Evolutionary conservation across 1,140 invertebrate species (phyloP), one percentile per base, ranked within the genome.

Genomic region (Manduca sexta): DNA sequence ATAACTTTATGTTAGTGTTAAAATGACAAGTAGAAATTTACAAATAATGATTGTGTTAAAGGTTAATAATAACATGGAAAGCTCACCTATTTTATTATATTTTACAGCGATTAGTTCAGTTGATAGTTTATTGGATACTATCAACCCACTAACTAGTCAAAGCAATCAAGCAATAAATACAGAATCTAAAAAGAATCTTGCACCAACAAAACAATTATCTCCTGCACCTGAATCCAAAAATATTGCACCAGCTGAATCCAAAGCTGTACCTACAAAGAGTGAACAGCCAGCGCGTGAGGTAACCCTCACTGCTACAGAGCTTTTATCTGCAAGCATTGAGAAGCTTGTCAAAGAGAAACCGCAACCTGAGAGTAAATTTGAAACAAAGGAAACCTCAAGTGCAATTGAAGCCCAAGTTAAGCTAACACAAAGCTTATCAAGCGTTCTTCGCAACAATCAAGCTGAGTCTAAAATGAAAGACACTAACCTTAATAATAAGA

Each of bases 401-500:
- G 71, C 74, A 45, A 76, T 64, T 48, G 71, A 77, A 57, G 78
- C 78, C n/a, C 79, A 84, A 66, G 71, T 60, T 15, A 84, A 84
- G 57, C 60, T 82, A 50, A 72, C 75, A 55, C 74, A 79, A 54
- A 76, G 74, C 46, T 63, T 81, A 70, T 72, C 67, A 29, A 82
- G 72, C 57, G 69, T 69, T 31, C 46, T 70, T 38, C 62, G 75
- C 7, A 45, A 43, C 42, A 72, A 64, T 55, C 66, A 78, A 60
- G 37, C 69, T 70, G 73, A 82, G 31, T 55, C 64, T 56, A 81
- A 72, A 52, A 84, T 84, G 81, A 84, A 81, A 72, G 78, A 84
- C 76, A 74, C 80, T 63, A 82, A 77, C 49, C 68, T 84, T 31
- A 82, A 84, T 48, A 80, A 69, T 70, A 77, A 74, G 42, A 55